Evolutionary conservation across 1,140 invertebrate genomes (phyloP).

Genomic region (Nasonia giraulti): DNA sequence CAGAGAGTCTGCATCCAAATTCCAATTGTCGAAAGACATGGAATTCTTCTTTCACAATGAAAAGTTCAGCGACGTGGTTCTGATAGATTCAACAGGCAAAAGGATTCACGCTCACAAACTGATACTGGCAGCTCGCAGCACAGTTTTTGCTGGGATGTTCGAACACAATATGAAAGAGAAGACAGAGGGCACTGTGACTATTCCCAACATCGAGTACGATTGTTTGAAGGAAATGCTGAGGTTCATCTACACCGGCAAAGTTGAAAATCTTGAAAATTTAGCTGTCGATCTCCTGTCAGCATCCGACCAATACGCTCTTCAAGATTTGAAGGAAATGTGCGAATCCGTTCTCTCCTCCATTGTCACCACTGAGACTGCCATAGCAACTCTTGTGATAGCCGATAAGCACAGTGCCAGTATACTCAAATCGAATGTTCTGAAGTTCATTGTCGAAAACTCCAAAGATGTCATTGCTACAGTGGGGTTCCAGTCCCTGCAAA

Average conservation of each 20-base stretch:
- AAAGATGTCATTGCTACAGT: slow-evolving; percentile 27
- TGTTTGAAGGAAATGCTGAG: neutral
- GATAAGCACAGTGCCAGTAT: slow-evolving; percentile 13
- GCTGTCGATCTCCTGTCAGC: slow-evolving; percentile 30
- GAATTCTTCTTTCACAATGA: neutral
- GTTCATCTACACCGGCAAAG: slow-evolving; percentile 10
- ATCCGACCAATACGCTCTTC: slow-evolving; percentile 33
- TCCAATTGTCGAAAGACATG: neutral
- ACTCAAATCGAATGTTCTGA: neutral
- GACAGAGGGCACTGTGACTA: neutral
- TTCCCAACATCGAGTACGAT: neutral
- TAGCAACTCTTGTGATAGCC: slow-evolving; percentile 13
- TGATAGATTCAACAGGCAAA: neutral
- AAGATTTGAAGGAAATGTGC: slow-evolving; percentile 33
- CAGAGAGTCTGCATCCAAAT: neutral
- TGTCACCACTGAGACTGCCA: slow-evolving; percentile 10
- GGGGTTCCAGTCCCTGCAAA: neutral
- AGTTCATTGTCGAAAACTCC: slow-evolving; percentile 27
- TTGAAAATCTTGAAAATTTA: slow-evolving; percentile 25
- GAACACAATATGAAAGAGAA: neutral
- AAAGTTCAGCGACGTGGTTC: slow-evolving; percentile 7
- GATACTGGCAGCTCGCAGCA: neutral
- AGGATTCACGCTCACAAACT: neutral
- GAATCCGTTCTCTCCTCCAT: neutral
- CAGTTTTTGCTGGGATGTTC: slow-evolving; percentile 8